Evolutionary conservation across 2,888 invertebrate genomes (phyloP).

Genomic region (Eretmocerus hayati): DNA sequence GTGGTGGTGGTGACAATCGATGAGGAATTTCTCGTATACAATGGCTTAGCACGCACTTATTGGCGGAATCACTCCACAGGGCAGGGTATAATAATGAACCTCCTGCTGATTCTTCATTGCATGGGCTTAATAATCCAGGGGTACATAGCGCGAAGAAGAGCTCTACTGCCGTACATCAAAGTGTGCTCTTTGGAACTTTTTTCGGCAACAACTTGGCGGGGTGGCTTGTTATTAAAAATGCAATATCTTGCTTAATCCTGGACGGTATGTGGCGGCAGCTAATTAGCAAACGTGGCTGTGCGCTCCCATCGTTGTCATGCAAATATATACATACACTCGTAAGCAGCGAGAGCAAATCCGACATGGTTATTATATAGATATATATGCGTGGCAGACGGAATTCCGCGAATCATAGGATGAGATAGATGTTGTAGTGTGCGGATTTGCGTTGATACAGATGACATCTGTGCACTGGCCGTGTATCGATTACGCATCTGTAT

Average conservation of each 20-base stretch:
- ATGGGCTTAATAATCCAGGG: not conserved
- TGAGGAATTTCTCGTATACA: constrained; percentile 16
- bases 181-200: constrained; percentile 1
- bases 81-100: constrained; percentile 9
- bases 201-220: constrained; percentile 5
- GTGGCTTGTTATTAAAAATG: constrained; percentile 41
- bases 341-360: constrained; percentile 18
- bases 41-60: constrained; percentile 6
- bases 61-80: constrained; percentile 7
- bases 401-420: no score
- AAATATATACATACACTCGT: constrained; percentile 37
- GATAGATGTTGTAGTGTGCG: no score
- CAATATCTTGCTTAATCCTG: constrained; percentile 43
- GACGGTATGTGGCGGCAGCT: constrained; percentile 38
- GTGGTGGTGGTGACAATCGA: no score
- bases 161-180: constrained; percentile 12
- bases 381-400: no score
- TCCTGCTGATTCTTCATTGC: no score
- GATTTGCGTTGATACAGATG: no score
- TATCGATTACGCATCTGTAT: no score
- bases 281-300: constrained; percentile 36
- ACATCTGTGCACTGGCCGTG: no score
- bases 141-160: not conserved
- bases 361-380: no score
- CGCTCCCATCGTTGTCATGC: constrained; percentile 38